Conservation (phyloP, 2,113 vertebrate species). For the Syngnathus floridae region DNA sequence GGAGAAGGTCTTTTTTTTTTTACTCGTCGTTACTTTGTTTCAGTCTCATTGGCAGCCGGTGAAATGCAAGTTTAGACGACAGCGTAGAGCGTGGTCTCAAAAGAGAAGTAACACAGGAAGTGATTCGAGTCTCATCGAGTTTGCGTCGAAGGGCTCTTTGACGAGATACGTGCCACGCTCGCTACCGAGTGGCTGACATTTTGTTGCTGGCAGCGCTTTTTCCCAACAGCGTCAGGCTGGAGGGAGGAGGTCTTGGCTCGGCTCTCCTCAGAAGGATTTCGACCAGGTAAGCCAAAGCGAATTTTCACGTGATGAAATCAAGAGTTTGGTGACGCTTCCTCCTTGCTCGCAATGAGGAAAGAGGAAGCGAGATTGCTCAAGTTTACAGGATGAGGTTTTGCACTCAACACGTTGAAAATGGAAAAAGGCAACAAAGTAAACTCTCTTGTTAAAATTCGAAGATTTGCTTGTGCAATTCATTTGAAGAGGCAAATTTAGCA, state of each 20-base stretch:
- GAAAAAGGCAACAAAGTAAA: too few relatives aligned
- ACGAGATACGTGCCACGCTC: neutral
- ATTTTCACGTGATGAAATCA: neutral
- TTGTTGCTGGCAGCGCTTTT: constrained; percentile 11
- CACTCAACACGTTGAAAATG: neutral
- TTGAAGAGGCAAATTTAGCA: too few relatives aligned
- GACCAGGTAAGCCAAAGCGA: constrained; percentile 44
- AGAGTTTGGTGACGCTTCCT: neutral
- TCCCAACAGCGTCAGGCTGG: constrained; percentile 38
- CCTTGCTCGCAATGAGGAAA: neutral
- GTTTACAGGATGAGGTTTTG: neutral
- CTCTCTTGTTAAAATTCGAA: too few relatives aligned
- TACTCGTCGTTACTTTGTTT: too few relatives aligned
- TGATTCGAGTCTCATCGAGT: constrained; percentile 52
- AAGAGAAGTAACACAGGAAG: constrained; percentile 75
- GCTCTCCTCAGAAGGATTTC: constrained; percentile 56
- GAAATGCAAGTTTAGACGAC: neutral
- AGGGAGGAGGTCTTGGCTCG: constrained; percentile 44
- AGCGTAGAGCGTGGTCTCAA: neutral
- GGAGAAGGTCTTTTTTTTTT: too few relatives aligned
- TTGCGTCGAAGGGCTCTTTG: neutral
- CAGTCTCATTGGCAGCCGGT: neutral
- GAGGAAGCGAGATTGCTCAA: neutral
- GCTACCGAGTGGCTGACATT: constrained; percentile 18
- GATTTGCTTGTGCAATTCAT: too few relatives aligned